These are phyloP conservation scores for Eugnorisma glareosa DNA, from an alignment of 2,888 invertebrate genomes.

Conservation along the genomic window DNA sequence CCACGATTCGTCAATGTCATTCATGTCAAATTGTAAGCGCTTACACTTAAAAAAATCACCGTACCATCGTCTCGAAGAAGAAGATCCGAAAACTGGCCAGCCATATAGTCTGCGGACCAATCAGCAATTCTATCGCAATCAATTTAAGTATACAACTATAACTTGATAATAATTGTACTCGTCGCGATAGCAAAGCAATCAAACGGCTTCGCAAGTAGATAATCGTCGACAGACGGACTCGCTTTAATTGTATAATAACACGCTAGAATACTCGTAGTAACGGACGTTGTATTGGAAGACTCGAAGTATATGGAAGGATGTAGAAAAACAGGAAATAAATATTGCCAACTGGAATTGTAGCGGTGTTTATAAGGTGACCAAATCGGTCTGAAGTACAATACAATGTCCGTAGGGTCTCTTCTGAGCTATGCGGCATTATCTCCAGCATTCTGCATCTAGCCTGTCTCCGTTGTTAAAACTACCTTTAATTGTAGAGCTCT, in stretches of 20 bases:
- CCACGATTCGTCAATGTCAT: neutral
- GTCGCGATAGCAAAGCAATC: conserved; percentile 40
- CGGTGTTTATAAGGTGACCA: neutral
- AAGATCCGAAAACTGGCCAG: neutral
- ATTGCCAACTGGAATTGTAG: neutral
- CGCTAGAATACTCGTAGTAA: conserved; percentile 17
- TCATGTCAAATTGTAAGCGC: neutral
- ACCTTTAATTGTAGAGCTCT: neutral
- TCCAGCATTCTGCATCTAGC: neutral
- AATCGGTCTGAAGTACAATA: neutral
- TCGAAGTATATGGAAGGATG: neutral
- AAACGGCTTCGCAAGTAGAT: conserved; percentile 39
- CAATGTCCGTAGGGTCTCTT: no score
- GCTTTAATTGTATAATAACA: conserved; percentile 62
- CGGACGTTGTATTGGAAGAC: conserved; percentile 24
- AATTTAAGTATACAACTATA: conserved; percentile 18
- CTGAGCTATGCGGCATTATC: neutral
- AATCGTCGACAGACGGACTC: conserved; percentile 35
- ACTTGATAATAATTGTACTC: conserved; percentile 26
- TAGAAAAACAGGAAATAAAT: conserved; percentile 17
- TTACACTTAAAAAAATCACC: neutral
- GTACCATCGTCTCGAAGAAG: neutral
- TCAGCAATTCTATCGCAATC: conserved; percentile 4
- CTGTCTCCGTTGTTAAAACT: neutral
- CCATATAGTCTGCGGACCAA: neutral